These are phyloP conservation scores for Tragulus kanchil DNA, from an alignment of 2,113 vertebrate species.

Conservation along the genomic window DNA sequence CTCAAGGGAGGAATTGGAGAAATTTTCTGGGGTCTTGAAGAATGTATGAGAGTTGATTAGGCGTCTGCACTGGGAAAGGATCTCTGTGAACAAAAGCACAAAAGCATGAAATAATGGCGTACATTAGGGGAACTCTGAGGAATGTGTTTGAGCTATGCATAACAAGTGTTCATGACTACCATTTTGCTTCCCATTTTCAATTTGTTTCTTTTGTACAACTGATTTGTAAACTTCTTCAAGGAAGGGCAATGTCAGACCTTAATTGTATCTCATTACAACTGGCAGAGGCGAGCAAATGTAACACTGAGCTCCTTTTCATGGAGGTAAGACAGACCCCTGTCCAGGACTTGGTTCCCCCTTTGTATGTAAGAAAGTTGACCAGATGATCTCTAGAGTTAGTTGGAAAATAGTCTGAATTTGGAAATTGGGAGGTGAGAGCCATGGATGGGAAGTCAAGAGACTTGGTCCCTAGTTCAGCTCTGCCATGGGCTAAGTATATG, in stretches of 20 bases:
- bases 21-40: slow-evolving; percentile 48
- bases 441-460: background rate
- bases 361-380: background rate
- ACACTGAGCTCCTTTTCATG: background rate
- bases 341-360: background rate
- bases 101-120: background rate
- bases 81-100: background rate
- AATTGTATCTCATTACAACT: background rate
- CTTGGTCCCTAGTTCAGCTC: background rate
- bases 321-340: background rate
- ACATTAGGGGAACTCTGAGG: background rate
- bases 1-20: background rate
- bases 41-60: slow-evolving; percentile 33
- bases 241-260: slow-evolving; percentile 18
- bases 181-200: slow-evolving; percentile 49
- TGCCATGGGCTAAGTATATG: background rate
- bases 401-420: slow-evolving; percentile 45
- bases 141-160: background rate
- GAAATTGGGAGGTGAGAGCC: slow-evolving; percentile 42
- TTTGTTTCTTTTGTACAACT: background rate
- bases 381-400: slow-evolving; percentile 3
- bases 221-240: background rate
- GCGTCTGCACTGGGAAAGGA: background rate
- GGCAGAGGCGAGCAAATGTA: background rate
- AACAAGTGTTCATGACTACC: background rate